These are phyloP conservation scores for Bembecia ichneumoniformis DNA, from an alignment of 2,888 invertebrate species.

Conservation along the genomic window DNA sequence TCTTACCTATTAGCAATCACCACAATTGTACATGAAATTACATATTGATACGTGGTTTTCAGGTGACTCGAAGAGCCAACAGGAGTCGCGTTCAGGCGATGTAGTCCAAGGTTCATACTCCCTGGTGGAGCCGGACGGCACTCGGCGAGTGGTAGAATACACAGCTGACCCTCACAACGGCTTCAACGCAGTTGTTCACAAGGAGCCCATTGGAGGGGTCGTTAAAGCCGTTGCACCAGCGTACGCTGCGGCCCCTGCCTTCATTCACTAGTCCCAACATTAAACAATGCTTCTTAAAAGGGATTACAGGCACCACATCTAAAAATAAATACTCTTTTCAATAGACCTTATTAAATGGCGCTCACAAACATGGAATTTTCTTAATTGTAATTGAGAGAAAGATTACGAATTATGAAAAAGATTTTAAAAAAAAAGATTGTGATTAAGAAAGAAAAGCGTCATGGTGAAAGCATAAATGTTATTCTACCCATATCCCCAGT, in stretches of 20 bases:
- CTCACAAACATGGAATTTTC: no score
- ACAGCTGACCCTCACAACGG: conserved; percentile 77
- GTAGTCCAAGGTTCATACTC: conserved; percentile 77
- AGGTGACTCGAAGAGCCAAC: conserved; percentile 66
- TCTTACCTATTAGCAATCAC: no score
- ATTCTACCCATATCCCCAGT: no score
- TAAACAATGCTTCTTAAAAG: background rate
- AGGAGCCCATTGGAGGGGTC: conserved; percentile 65
- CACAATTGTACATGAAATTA: no score
- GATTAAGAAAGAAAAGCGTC: no score
- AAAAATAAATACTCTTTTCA: no score
- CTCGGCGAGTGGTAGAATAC: conserved; percentile 75
- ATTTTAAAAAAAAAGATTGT: no score
- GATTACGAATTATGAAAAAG: no score
- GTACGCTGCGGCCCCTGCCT: conserved; percentile 34
- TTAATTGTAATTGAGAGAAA: no score
- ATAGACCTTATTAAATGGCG: no score
- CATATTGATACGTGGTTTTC: conserved; percentile 1
- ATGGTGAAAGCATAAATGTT: no score
- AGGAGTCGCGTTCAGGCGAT: conserved; percentile 72
- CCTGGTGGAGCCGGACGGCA: conserved; percentile 76
- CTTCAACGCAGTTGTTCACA: conserved; percentile 78
- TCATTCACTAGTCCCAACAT: conserved; percentile 36
- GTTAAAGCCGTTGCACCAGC: conserved; percentile 54
- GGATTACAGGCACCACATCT: background rate